A percentile compares a stretch with the other conserved stretches of the same genome.
phyloP scores from a whole-genome alignment of 1,140 invertebrate species.

The Papilio xuthus region DNA sequence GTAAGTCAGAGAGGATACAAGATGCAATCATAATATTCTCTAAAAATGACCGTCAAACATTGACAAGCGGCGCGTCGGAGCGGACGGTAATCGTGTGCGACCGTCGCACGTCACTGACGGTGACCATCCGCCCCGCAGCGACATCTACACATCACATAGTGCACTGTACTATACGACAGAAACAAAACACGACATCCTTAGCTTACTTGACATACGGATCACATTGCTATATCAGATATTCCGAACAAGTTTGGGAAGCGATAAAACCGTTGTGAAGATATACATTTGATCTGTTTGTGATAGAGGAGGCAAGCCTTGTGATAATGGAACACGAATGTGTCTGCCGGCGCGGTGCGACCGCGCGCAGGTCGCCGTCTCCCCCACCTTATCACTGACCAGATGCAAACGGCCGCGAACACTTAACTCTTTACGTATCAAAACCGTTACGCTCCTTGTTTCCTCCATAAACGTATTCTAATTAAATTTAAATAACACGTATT shows the following conservation, averaged over 20 bases:
- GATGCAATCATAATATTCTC: constrained; percentile 21
- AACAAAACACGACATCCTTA: not conserved
- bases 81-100: constrained; percentile 12
- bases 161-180: not conserved
- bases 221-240: not conserved
- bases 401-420: constrained; percentile 5
- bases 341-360: not conserved
- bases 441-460: constrained; percentile 23
- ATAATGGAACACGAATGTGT: not conserved
- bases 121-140: not conserved
- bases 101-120: constrained; percentile 4
- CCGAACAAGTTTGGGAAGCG: not conserved
- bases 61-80: constrained; percentile 5
- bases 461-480: constrained; percentile 20
- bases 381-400: not conserved
- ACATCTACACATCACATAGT: not conserved
- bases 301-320: constrained; percentile 15
- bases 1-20: not conserved
- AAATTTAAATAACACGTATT: constrained; percentile 19
- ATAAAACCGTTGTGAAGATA: not conserved
- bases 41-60: constrained; percentile 3
- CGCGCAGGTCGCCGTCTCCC: not conserved
- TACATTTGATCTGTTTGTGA: constrained; percentile 5
- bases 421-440: constrained; percentile 11
- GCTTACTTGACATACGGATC: not conserved